A percentile compares a stretch with the other conserved stretches of the same genome.
Conservation (phyloP, 2,797 vertebrate genomes). For the Liasis olivaceus region DNA sequence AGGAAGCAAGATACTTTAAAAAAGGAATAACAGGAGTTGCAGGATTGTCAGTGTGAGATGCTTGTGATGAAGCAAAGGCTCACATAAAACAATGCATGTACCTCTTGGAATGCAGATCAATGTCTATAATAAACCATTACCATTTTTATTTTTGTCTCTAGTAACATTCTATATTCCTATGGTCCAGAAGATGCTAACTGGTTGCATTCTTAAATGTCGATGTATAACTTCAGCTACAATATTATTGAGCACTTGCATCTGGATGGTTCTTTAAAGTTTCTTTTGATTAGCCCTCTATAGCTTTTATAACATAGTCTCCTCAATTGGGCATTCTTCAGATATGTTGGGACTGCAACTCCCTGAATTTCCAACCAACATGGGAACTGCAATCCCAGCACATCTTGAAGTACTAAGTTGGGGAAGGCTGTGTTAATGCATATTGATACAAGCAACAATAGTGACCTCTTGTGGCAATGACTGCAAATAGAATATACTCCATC, state of each 20-base stretch:
- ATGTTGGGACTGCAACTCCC: neutral
- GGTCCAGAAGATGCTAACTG: neutral
- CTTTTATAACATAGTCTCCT: neutral
- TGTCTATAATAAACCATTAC: neutral
- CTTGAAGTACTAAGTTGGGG: neutral
- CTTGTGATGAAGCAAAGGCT: neutral
- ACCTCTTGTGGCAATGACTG: slow-evolving; percentile 63
- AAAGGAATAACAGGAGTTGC: neutral
- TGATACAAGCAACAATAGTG: slow-evolving; percentile 56
- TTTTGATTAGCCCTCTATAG: neutral
- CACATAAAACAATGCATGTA: neutral
- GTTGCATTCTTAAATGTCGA: neutral
- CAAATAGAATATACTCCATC: neutral
- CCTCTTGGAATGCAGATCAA: neutral
- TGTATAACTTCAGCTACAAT: neutral
- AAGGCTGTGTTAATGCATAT: neutral
- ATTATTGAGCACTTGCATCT: neutral
- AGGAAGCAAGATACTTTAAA: neutral
- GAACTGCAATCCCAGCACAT: neutral
- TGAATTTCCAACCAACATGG: neutral
- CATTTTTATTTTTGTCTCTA: neutral
- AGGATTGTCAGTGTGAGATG: neutral
- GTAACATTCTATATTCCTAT: neutral
- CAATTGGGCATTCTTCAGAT: neutral
- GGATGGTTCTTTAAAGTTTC: neutral